These are phyloP conservation scores for Neogobius melanostomus DNA, from an alignment of 2,113 vertebrate genomes.

Conservation along the genomic window DNA sequence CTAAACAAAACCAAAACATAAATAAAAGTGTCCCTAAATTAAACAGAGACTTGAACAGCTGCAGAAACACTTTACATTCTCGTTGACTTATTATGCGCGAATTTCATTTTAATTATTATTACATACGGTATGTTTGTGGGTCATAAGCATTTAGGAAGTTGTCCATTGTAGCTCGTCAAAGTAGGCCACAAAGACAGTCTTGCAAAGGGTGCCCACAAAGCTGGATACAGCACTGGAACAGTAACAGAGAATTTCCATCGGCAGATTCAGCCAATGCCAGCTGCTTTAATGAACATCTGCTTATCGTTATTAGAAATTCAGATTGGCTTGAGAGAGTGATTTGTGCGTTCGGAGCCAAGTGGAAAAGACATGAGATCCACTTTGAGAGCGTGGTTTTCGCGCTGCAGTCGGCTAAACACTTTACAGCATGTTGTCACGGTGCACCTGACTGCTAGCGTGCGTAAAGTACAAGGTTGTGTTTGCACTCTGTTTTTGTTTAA, in stretches of 20 bases:
- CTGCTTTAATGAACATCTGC: constrained; percentile 33
- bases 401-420: constrained; percentile 10
- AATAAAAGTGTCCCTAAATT: too few species aligned
- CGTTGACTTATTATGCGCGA: too few species aligned
- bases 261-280: constrained; percentile 15
- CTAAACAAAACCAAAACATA: too few species aligned
- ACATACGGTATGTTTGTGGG: too few species aligned
- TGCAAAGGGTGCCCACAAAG: too few species aligned
- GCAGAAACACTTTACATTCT: too few species aligned
- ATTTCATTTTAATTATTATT: too few species aligned
- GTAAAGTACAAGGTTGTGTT: constrained; percentile 46
- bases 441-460: constrained; percentile 14
- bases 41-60: too few species aligned
- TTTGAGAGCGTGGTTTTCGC: not conserved
- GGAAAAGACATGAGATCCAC: not conserved
- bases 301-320: constrained; percentile 15
- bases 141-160: too few species aligned
- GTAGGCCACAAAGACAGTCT: too few species aligned
- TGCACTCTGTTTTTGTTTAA: constrained; percentile 66
- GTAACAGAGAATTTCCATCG: constrained; percentile 8
- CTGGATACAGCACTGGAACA: constrained; percentile 13
- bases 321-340: constrained; percentile 7
- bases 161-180: too few species aligned
- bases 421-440: not conserved
- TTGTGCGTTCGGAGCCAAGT: constrained; percentile 4